Percentiles rank a stretch among this genome's conserved stretches.
phyloP scores from a whole-genome alignment of 2,113 vertebrate species.

The Burhinus oedicnemus region DNA sequence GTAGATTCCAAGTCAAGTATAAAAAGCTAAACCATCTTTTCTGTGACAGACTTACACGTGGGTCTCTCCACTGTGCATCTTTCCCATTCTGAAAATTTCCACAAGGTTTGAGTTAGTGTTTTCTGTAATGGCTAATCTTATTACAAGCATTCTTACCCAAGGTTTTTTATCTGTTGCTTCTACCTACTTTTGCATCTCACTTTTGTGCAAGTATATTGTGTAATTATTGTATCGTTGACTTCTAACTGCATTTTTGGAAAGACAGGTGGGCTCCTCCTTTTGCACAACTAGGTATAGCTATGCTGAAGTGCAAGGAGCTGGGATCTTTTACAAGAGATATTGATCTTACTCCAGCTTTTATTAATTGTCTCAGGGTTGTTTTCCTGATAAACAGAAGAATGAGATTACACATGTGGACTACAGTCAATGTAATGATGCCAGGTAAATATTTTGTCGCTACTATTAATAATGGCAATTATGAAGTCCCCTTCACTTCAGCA shows the following conservation, averaged over 20 bases:
- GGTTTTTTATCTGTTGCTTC: background rate
- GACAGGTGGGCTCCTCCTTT: background rate
- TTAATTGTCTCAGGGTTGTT: slow-evolving; percentile 1
- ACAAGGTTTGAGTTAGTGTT: background rate
- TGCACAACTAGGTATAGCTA: background rate
- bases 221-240: background rate
- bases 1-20: background rate
- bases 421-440: slow-evolving; percentile 13
- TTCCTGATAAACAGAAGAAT: slow-evolving; percentile 24
- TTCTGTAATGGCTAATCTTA: background rate
- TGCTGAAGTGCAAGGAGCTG: background rate
- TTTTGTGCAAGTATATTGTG: background rate
- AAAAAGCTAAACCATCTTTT: background rate
- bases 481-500: background rate
- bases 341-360: slow-evolving; percentile 4
- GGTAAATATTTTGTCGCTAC: slow-evolving; percentile 29
- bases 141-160: background rate
- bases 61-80: background rate
- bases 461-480: slow-evolving; percentile 13
- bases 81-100: background rate
- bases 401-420: background rate
- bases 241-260: background rate
- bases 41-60: background rate
- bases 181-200: background rate
- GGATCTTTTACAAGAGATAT: background rate